Evolutionary conservation across 2,888 invertebrate genomes (phyloP).

Genomic region (Amblyteles armatorius): DNA sequence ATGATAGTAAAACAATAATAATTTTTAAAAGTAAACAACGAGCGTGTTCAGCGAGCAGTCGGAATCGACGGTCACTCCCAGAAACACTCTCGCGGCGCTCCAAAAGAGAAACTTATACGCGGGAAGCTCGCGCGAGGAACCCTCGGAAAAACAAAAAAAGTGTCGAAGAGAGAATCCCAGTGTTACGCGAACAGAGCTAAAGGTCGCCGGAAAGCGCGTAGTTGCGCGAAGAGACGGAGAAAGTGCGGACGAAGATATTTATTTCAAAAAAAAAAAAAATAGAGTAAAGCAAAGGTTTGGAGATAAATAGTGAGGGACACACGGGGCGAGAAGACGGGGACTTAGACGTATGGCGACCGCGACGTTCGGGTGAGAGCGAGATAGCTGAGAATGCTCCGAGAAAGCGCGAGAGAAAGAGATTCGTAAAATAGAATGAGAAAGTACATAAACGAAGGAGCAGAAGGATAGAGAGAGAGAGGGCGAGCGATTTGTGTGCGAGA

Average conservation of each 20-base stretch:
- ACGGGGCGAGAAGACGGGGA: conserved; percentile 55
- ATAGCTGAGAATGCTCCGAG: conserved; percentile 23
- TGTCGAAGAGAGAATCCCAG: conserved; percentile 11
- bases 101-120: conserved; percentile 4
- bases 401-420: conserved; percentile 53
- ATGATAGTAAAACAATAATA: not conserved
- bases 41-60: not conserved
- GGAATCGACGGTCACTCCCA: not conserved
- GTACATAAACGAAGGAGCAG: conserved; percentile 10
- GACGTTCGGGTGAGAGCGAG: conserved; percentile 49
- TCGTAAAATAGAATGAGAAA: conserved; percentile 35
- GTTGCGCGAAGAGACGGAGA: conserved; percentile 8
- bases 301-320: conserved; percentile 61
- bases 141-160: conserved; percentile 1
- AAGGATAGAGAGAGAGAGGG: conserved; percentile 49
- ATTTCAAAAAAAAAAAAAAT: not conserved
- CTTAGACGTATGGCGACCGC: conserved; percentile 59
- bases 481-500: not conserved
- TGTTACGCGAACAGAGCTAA: conserved; percentile 31
- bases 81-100: not conserved
- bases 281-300: conserved; percentile 23
- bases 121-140: not conserved
- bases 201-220: conserved; percentile 40
- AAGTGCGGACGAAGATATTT: conserved; percentile 3
- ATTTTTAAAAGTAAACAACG: not conserved